Percentiles rank a stretch among this genome's conserved stretches.
Conservation (phyloP, 2,888 invertebrate genomes). For the Rhopalosiphum nymphaeae region DNA sequence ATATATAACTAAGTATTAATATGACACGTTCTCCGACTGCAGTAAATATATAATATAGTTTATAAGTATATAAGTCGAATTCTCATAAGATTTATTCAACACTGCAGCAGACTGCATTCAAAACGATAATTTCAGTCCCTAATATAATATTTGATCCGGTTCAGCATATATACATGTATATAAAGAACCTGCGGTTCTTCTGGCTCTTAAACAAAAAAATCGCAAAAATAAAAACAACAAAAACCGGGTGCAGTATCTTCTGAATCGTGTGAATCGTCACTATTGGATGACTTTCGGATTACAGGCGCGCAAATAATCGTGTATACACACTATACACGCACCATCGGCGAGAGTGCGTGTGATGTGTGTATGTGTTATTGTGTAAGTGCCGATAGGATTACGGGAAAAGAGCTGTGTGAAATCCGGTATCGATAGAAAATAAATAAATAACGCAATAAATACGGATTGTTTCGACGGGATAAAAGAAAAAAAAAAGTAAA, state of each 20-base stretch:
- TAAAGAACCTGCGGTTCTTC: neutral
- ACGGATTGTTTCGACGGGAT: neutral
- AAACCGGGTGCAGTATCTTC: neutral
- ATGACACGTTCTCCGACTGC: neutral
- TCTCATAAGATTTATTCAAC: too few species aligned
- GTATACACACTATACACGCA: neutral
- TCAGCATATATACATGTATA: neutral
- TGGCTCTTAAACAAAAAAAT: neutral
- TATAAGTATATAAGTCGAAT: neutral
- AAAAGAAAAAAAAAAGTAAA: neutral
- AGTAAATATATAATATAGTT: neutral
- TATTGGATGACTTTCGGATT: slow-evolving; percentile 3
- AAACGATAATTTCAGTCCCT: neutral
- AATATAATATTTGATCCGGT: neutral
- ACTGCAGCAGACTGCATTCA: neutral
- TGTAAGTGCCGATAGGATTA: neutral
- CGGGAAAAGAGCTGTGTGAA: neutral
- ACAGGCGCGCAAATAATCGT: neutral
- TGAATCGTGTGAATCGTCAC: neutral
- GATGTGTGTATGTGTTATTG: neutral
- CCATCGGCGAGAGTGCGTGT: too few species aligned
- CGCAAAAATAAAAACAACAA: neutral
- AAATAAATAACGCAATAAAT: slow-evolving; percentile 13
- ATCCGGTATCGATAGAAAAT: neutral
- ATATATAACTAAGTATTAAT: neutral